Percentiles rank a stretch among this genome's conserved stretches.
Evolutionary conservation across 2,888 invertebrate genomes (phyloP).

Genomic region (Drosophila pseudotalamancana): DNA sequence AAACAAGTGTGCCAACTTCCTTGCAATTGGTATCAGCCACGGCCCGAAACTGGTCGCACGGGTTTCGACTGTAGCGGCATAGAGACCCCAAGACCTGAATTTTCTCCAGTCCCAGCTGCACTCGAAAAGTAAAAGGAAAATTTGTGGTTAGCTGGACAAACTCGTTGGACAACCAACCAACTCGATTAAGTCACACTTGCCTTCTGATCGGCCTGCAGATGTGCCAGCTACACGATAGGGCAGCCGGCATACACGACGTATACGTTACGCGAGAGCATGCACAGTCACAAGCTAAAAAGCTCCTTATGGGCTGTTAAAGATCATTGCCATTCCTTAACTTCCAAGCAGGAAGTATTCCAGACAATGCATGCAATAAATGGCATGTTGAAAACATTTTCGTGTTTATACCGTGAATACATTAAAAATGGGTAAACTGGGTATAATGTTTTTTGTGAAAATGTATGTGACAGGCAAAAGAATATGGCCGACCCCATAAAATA

Average conservation of each 20-base stretch:
- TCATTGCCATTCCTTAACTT: not conserved
- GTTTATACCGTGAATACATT: no score
- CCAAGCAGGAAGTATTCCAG: not conserved
- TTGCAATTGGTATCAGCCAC: constrained; percentile 51
- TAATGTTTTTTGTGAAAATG: no score
- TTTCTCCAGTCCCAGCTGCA: constrained; percentile 22
- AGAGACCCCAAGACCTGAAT: constrained; percentile 71
- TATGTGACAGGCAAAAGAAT: no score
- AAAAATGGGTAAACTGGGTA: no score
- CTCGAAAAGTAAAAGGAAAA: constrained; percentile 68
- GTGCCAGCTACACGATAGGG: constrained; percentile 1
- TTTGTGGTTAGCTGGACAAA: constrained; percentile 26
- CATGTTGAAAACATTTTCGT: no score
- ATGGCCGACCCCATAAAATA: no score
- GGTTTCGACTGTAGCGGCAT: constrained; percentile 47
- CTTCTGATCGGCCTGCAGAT: constrained; percentile 37
- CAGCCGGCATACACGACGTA: constrained; percentile 18
- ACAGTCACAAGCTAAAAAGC: not conserved
- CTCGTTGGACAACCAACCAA: constrained; percentile 29
- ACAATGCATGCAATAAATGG: not conserved
- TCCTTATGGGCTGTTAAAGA: not conserved
- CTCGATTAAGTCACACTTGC: not conserved
- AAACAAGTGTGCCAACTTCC: constrained; percentile 71
- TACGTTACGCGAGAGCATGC: constrained; percentile 22
- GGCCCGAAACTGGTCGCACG: constrained; percentile 52